Evolutionary conservation across 2,888 invertebrate species (phyloP).

Genomic region (Habroteleia sp.): DNA sequence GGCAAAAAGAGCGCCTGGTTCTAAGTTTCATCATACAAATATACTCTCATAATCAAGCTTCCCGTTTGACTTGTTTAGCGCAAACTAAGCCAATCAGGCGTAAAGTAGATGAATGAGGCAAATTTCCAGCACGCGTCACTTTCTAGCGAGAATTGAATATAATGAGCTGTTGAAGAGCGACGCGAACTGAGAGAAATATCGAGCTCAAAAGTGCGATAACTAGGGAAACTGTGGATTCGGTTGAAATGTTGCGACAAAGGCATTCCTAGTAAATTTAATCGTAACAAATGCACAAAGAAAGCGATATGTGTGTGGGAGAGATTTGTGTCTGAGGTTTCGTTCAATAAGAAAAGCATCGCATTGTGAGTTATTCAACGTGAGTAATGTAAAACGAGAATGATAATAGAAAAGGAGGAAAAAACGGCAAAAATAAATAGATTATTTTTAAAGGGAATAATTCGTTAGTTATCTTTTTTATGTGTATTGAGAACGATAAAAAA

Average conservation of each 20-base stretch:
- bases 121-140: slow-evolving; percentile 40
- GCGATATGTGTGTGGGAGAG: slow-evolving; percentile 21
- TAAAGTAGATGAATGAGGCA: slow-evolving; percentile 53
- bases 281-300: slow-evolving; percentile 31
- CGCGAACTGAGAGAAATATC: neutral
- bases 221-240: slow-evolving; percentile 19
- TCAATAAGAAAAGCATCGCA: slow-evolving; percentile 11
- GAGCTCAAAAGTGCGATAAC: slow-evolving; percentile 33
- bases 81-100: slow-evolving; percentile 49
- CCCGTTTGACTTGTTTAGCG: slow-evolving; percentile 45
- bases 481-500: no score
- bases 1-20: neutral
- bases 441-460: no score
- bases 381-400: slow-evolving; percentile 9
- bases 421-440: no score
- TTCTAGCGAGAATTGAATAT: slow-evolving; percentile 30
- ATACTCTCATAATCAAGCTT: slow-evolving; percentile 36
- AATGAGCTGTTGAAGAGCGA: slow-evolving; percentile 30
- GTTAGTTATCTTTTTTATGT: no score
- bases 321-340: slow-evolving; percentile 29
- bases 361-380: no score
- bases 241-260: slow-evolving; percentile 24
- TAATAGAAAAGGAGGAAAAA: slow-evolving; percentile 9
- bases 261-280: slow-evolving; percentile 38
- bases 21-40: slow-evolving; percentile 5